A percentile compares a stretch with the other conserved stretches of the same genome.
Evolutionary conservation across 2,113 vertebrate genomes (phyloP).

Genomic region (Menidia beryllina): DNA sequence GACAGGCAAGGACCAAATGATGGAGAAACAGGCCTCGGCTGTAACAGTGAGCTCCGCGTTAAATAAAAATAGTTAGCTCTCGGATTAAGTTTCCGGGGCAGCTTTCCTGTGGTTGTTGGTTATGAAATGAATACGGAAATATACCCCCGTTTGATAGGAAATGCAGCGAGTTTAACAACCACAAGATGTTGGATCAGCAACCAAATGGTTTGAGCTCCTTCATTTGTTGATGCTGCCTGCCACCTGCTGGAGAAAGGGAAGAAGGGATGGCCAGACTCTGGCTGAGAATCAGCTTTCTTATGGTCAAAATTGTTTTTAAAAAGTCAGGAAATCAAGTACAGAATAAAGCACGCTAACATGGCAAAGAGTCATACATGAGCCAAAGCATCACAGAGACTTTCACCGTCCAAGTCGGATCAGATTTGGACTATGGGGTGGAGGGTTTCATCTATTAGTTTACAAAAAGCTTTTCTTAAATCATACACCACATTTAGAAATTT

Average conservation of each 20-base stretch:
- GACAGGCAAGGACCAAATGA: not conserved
- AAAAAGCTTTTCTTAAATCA: not conserved
- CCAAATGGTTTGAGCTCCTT: not conserved
- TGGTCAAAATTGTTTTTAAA: not conserved
- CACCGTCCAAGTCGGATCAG: too few species aligned
- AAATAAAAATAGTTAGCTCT: not conserved
- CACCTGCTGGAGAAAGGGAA: conserved; percentile 72
- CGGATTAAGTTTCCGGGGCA: not conserved
- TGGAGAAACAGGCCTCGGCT: not conserved
- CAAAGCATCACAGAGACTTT: too few species aligned
- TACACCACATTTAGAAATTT: not conserved
- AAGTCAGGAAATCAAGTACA: not conserved
- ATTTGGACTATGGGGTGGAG: too few species aligned
- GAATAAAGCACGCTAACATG: not conserved
- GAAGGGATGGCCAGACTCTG: not conserved
- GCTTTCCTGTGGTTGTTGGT: not conserved
- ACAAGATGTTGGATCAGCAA: not conserved
- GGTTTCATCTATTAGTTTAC: too few species aligned
- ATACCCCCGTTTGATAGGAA: not conserved
- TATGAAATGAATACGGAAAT: not conserved
- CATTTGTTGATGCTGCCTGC: conserved; percentile 59
- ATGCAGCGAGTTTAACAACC: not conserved
- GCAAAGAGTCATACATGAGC: not conserved
- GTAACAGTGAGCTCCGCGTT: conserved; percentile 2
- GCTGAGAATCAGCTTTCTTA: not conserved